A percentile compares a stretch with the other conserved stretches of the same genome.
Evolutionary conservation across 2,113 vertebrate species (phyloP).

Genomic region (Grantiella picta): DNA sequence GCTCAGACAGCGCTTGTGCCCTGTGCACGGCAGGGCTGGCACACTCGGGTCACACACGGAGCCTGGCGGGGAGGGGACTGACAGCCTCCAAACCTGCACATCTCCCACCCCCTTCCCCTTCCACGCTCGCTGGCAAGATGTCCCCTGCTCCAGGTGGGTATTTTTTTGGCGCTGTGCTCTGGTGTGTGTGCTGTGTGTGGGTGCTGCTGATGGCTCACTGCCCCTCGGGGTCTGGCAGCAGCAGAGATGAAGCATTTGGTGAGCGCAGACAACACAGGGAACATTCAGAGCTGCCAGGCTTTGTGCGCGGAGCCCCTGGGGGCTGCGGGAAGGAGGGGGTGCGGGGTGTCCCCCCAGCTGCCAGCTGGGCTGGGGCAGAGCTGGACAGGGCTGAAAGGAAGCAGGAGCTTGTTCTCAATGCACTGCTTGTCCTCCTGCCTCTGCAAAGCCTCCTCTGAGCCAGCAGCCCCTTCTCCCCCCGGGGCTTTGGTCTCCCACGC

Average conservation of each 20-base stretch:
- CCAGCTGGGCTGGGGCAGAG: background rate
- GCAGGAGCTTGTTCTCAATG: background rate
- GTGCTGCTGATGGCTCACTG: background rate
- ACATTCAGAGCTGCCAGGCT: constrained; percentile 19
- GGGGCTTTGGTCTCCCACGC: background rate
- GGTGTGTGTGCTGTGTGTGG: background rate
- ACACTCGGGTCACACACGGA: rapidly evolving
- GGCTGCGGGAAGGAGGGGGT: background rate
- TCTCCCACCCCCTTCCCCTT: background rate
- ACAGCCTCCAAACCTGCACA: rapidly evolving
- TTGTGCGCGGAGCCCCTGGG: background rate
- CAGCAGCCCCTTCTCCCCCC: background rate
- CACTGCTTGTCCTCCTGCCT: background rate
- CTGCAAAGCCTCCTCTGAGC: background rate
- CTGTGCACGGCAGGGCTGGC: background rate
- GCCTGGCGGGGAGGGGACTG: background rate
- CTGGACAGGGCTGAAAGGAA: background rate
- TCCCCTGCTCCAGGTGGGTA: rapidly evolving
- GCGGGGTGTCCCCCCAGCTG: background rate
- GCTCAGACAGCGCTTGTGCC: background rate
- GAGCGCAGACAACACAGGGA: background rate
- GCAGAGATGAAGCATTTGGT: background rate
- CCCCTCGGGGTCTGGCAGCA: rapidly evolving
- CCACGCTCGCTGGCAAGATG: background rate
- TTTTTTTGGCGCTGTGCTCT: rapidly evolving